Evolutionary conservation across 2,888 invertebrate genomes (phyloP).

Genomic region (Lobophora halterata): DNA sequence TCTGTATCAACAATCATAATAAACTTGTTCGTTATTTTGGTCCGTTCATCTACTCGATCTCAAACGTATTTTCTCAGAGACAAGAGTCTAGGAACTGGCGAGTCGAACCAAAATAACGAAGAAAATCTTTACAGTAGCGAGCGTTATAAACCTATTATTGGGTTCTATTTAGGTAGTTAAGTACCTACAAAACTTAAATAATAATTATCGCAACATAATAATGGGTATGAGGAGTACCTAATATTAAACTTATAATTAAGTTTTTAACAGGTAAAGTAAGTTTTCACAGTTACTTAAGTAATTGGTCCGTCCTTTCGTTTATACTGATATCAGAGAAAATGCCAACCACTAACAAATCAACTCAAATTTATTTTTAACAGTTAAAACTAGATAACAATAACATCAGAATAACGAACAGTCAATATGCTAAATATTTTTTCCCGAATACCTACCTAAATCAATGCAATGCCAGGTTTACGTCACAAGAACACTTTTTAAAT

Average conservation of each 20-base stretch:
- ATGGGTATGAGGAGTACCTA: too few relatives aligned
- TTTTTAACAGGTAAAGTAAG: too few relatives aligned
- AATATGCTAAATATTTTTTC: slow-evolving; percentile 2
- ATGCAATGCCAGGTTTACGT: slow-evolving; percentile 3
- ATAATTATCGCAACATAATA: too few relatives aligned
- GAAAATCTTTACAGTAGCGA: too few relatives aligned
- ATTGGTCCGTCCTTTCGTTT: background rate
- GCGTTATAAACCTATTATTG: too few relatives aligned
- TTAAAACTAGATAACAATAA: slow-evolving; percentile 77
- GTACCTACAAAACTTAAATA: too few relatives aligned
- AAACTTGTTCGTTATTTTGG: too few relatives aligned
- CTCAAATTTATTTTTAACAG: slow-evolving; percentile 47
- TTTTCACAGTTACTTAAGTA: slow-evolving; percentile 1
- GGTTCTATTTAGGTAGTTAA: too few relatives aligned
- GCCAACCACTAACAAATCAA: slow-evolving; percentile 32
- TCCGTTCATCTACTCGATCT: too few relatives aligned
- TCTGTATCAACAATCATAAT: slow-evolving; percentile 18
- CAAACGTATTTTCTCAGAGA: slow-evolving; percentile 18
- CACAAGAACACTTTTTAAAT: slow-evolving; percentile 1
- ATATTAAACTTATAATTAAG: too few relatives aligned
- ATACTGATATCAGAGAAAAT: slow-evolving; percentile 11
- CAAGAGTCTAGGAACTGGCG: background rate
- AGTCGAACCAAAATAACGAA: too few relatives aligned
- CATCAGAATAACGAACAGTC: slow-evolving; percentile 36
- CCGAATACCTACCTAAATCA: too few relatives aligned